A percentile compares a stretch with the other conserved stretches of the same genome.
Evolutionary conservation across 53 echinoderm and acorn worm species (phyloP).

Genomic region (Pentamera pediparva): DNA sequence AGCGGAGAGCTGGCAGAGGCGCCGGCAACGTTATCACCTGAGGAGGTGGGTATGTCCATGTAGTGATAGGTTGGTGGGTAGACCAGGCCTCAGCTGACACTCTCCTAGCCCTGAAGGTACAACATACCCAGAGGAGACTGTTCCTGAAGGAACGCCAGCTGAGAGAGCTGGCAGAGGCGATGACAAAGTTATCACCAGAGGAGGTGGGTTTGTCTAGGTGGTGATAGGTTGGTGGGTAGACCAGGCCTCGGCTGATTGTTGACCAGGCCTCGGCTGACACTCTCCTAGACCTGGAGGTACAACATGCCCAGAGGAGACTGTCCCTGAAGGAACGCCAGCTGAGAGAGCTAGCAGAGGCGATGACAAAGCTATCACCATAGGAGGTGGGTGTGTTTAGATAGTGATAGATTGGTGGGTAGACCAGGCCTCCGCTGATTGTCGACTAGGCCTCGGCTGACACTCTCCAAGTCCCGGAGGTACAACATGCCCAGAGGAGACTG

Average conservation of each 20-base stretch:
- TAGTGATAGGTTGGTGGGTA: too few species aligned
- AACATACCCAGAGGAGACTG: constrained; percentile 81
- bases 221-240: constrained; percentile 61
- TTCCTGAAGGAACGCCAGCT: constrained; percentile 90
- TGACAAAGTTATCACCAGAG: constrained; percentile 84
- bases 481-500: constrained; percentile 82
- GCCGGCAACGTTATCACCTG: constrained; percentile 80
- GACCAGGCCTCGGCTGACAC: constrained; percentile 85
- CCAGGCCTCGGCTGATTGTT: constrained; percentile 68
- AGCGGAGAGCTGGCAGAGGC: constrained; percentile 88
- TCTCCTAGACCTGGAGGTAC: constrained; percentile 75
- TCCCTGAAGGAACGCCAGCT: constrained; percentile 91
- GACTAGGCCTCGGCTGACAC: too few species aligned
- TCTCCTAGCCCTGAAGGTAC: constrained; percentile 73
- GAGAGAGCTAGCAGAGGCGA: constrained; percentile 87
- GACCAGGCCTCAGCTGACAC: constrained; percentile 85
- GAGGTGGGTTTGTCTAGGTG: constrained; percentile 81
- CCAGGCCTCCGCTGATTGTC: constrained; percentile 76
- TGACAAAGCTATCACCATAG: constrained; percentile 84
- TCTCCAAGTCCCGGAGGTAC: constrained; percentile 77
- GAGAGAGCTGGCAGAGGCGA: constrained; percentile 87
- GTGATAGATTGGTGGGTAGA: constrained; percentile 68
- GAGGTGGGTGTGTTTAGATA: constrained; percentile 80
- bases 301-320: constrained; percentile 82
- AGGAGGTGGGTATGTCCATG: constrained; percentile 73